Evolutionary conservation across 2,797 vertebrate species (phyloP), one percentile per base, ranked within the genome.

Genomic region (Pristis pectinata): DNA sequence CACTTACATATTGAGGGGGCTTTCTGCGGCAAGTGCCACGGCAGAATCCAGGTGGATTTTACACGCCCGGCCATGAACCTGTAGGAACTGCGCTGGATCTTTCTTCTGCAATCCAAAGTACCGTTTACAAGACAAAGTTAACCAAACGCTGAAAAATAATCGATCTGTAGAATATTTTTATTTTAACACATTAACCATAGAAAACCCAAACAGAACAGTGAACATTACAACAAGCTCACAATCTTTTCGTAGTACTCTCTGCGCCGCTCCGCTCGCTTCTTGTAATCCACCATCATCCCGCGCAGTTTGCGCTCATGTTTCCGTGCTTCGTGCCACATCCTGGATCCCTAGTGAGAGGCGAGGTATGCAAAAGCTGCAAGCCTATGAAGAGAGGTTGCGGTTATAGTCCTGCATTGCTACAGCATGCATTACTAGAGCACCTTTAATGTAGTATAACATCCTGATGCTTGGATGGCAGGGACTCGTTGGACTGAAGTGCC

Each of bases 221-320:
- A 49, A 44, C 0, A 2, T 72, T 41, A 59, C 41, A 44, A 41
- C 37, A 41, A 17, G 96, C 98, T 98, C 97, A 99, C 98, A 0
- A 99, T 99, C 95, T 99, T 99, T 95, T 99, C 98, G 15, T 99
- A 99, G 97, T 99, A 99, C 95, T 99, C 98, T 9, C 98, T 95
- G 70, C 98, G 97, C 8, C 98, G 97, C 95, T 99, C 98, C 0
- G 98, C 98, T 44, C 98, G 97, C 95, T 98, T 98, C 95, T 99
- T 99, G 96, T 99, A 99, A 95, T 99, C 98, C 9, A 99, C 98
- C 98, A 99, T 99, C 98, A 99, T 99, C 95, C 98, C 98, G 37
- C 98, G 98, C 94, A 99, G 98, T 97, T 99, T 99, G 95, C 98
- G 98, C 97, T 99, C 98, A 95, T 99, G 98, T 95, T 99, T 99